Base-by-base conservation (phyloP, 1,140 invertebrate genomes). In the Coptotermes formosanus region DNA sequence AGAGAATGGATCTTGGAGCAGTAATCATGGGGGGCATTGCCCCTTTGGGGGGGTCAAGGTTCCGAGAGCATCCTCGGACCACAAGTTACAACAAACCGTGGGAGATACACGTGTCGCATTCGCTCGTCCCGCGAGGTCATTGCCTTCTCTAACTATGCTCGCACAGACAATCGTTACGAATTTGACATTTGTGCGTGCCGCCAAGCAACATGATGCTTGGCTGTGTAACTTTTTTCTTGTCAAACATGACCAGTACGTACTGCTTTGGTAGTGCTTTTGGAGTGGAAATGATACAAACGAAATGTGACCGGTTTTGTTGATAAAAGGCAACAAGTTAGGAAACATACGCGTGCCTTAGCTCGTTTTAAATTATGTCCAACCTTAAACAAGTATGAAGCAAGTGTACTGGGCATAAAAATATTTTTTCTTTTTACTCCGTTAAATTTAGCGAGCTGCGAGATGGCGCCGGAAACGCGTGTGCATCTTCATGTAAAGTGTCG, bases 41-140 rank as follows among this genome's bases (percentile, higher is more conserved):
- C 64, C 8, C 64, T n/a, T 75, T 75, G 64, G 64, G 64, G 64
- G 64, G n/a, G 64, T 75, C 64, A 75, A 75, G 64, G 64, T 75
- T 75, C 64, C 64, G n/a, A 75, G 64, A 75, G 64, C 64, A 30
- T 75, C n/a, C 64, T 25, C 64, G 64, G 64, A 6, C 64, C 64
- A 6, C 7, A 75, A 75, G 64, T 75, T 75, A 6, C 64, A 75
- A 30, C 64, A 75, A 75, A 75, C 64, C 64, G 64, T 75, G 64
- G 64, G 64, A 75, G 59, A 30, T 75, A 25, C 64, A 75, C 64
- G 64, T 75, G 64, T 75, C 25, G 59, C 21, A 64, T 64, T 64
- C 59, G 21, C 59, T 48, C 7, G 52, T 21, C 19, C 52, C 52
- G 16, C 25, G 59, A 75, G 64, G 64, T 75, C 64, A 30, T 75